phyloP scores from a whole-genome alignment of 2,113 vertebrate genomes.

The Heteronetta atricapilla region DNA sequence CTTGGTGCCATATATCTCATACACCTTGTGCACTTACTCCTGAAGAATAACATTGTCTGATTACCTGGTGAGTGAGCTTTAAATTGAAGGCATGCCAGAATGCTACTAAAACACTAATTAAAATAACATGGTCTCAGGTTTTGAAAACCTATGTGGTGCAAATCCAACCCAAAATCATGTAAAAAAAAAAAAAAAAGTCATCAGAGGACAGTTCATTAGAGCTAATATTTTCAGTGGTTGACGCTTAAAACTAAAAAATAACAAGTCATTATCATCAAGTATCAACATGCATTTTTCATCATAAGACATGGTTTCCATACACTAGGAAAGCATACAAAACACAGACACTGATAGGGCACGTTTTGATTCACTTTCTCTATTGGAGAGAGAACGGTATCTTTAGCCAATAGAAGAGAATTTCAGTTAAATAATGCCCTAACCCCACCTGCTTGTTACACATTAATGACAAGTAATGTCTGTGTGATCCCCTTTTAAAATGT shows the following conservation, averaged over 20 bases:
- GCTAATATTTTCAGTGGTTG: slow-evolving; percentile 38
- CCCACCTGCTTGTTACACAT: background rate
- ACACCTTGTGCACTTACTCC: background rate
- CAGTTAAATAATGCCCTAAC: background rate
- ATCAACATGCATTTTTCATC: slow-evolving; percentile 28
- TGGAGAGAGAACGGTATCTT: background rate
- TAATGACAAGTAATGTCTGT: background rate
- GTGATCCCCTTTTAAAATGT: background rate
- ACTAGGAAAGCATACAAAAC: background rate
- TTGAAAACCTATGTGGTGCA: background rate
- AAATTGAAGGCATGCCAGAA: background rate
- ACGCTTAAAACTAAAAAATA: slow-evolving; percentile 27
- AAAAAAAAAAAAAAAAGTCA: background rate
- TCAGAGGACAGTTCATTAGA: background rate
- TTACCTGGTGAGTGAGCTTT: background rate
- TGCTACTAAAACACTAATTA: slow-evolving; percentile 6
- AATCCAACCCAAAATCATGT: background rate
- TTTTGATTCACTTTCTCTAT: background rate
- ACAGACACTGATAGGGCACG: background rate
- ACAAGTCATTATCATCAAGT: slow-evolving; percentile 31
- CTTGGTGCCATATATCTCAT: background rate
- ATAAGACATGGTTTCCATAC: background rate
- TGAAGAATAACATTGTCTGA: background rate
- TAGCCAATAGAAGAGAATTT: background rate
- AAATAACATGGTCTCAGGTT: background rate